These are phyloP conservation scores for Petrocephalus zakoni DNA, from an alignment of 2,113 vertebrate genomes.

Conservation along the genomic window DNA sequence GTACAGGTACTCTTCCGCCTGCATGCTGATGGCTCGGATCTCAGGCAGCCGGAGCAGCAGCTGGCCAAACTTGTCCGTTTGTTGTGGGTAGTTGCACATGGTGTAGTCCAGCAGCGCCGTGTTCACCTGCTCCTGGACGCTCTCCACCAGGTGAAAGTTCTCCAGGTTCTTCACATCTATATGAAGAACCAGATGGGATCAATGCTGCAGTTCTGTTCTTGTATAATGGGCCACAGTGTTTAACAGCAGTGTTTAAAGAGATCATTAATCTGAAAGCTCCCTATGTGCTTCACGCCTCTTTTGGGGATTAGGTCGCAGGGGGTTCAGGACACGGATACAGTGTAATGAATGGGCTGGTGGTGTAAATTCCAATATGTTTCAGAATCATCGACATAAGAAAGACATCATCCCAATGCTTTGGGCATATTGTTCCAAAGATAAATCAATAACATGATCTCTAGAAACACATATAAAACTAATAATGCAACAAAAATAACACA, in stretches of 20 bases:
- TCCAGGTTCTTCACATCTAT: conserved; percentile 96
- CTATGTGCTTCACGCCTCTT: not conserved
- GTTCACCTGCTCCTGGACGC: conserved; percentile 95
- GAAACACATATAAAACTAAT: not conserved
- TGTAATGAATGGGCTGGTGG: not conserved
- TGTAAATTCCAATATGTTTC: not conserved
- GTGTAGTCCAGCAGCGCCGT: conserved; percentile 93
- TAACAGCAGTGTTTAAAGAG: not conserved
- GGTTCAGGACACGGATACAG: not conserved
- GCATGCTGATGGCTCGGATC: conserved; percentile 94
- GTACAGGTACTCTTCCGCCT: conserved; percentile 98
- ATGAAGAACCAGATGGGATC: conserved; percentile 21
- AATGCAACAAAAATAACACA: not conserved
- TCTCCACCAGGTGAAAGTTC: conserved; percentile 95
- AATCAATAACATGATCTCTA: not conserved
- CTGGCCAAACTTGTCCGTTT: conserved; percentile 94
- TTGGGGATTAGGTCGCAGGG: not conserved
- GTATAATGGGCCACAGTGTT: not conserved
- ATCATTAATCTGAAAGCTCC: not conserved
- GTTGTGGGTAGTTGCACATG: conserved; percentile 94
- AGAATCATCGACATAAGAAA: not conserved
- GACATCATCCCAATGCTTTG: not conserved
- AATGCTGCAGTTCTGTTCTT: not conserved
- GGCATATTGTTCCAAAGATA: not conserved
- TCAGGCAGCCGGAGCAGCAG: conserved; percentile 90